Conservation (phyloP, 1,140 invertebrate genomes). For the Diploscapter pachys region DNA sequence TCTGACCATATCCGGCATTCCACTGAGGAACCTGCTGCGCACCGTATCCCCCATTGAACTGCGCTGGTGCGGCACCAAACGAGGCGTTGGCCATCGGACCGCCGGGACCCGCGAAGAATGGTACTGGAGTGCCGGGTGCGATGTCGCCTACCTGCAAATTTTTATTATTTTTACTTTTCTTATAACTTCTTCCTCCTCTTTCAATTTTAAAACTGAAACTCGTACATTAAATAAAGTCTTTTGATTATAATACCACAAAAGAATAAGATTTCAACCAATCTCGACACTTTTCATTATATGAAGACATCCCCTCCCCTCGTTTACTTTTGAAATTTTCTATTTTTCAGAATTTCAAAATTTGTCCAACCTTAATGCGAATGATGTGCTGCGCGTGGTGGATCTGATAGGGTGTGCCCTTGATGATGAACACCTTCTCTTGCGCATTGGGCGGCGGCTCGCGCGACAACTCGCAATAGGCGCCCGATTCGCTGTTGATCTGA, state of each 20-base stretch:
- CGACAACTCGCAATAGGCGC: slow-evolving; percentile 85
- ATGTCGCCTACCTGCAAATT: slow-evolving; percentile 68
- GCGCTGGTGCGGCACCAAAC: background rate
- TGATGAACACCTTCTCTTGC: slow-evolving; percentile 81
- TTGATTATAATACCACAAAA: too few relatives aligned
- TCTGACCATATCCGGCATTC: slow-evolving; percentile 26
- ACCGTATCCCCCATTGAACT: slow-evolving; percentile 30
- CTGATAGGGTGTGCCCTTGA: slow-evolving; percentile 82
- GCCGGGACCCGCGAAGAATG: slow-evolving; percentile 42
- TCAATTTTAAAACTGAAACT: too few relatives aligned
- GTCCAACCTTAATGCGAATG: slow-evolving; percentile 76
- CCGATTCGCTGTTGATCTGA: slow-evolving; percentile 60
- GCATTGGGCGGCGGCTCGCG: slow-evolving; percentile 69
- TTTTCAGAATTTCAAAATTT: background rate
- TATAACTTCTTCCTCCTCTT: background rate
- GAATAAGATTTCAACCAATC: too few relatives aligned
- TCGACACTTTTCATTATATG: too few relatives aligned
- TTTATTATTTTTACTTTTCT: background rate
- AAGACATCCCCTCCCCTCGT: too few relatives aligned
- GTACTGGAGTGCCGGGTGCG: slow-evolving; percentile 55
- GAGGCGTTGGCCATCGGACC: background rate
- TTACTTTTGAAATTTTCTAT: background rate
- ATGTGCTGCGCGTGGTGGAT: slow-evolving; percentile 90
- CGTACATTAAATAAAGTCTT: too few relatives aligned
- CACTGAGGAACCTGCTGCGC: slow-evolving; percentile 49